These are phyloP conservation scores for Notarius quadriscutis DNA, from an alignment of 2,113 vertebrate genomes.

Conservation along the genomic window DNA sequence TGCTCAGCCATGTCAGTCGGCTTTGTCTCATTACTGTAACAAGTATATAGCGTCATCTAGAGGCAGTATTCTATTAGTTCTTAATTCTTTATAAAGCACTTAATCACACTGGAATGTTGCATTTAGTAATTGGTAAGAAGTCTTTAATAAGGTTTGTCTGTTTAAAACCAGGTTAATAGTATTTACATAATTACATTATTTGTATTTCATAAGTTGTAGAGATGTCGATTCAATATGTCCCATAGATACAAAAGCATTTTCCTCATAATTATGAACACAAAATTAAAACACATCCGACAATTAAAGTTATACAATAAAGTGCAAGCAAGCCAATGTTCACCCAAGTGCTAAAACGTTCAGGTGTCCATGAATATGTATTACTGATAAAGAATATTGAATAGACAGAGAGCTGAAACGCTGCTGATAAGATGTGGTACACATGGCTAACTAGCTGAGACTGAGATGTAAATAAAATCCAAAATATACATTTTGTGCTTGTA, in stretches of 20 bases:
- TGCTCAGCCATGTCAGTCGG: neutral
- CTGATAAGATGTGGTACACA: neutral
- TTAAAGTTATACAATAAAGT: neutral
- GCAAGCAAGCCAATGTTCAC: neutral
- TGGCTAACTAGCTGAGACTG: neutral
- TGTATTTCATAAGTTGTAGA: neutral
- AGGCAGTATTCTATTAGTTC: neutral
- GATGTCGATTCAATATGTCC: neutral
- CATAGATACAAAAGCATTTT: neutral
- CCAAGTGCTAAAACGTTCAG: neutral
- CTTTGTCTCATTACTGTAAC: neutral
- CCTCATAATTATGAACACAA: neutral
- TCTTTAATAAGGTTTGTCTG: neutral
- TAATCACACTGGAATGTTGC: neutral
- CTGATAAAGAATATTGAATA: neutral
- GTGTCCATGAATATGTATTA: neutral
- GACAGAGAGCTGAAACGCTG: neutral
- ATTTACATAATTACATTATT: constrained; percentile 18
- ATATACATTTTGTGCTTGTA: neutral
- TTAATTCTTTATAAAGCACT: neutral
- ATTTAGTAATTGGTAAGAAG: too few species aligned
- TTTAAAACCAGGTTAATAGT: neutral
- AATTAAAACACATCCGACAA: neutral
- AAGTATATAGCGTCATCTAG: constrained; percentile 12
- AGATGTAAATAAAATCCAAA: neutral